Conservation (phyloP, 2,888 invertebrate species). For the Heterodera filipjevi region DNA sequence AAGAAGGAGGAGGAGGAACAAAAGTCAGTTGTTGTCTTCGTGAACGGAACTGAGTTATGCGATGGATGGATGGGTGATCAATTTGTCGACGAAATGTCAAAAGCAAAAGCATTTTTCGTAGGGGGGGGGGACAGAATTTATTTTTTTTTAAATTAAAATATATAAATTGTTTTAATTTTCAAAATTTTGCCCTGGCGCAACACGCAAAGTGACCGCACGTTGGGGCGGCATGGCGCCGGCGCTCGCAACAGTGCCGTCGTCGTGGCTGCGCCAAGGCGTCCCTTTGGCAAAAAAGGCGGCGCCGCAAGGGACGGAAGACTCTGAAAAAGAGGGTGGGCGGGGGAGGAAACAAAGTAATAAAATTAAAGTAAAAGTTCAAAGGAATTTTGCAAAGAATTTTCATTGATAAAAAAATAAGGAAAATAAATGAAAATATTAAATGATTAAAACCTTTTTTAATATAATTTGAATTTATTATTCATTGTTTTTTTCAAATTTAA, state of each 20-base stretch:
- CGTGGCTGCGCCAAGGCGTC: neutral
- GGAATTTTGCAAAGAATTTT: too few relatives aligned
- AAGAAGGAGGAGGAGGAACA: neutral
- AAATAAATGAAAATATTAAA: too few relatives aligned
- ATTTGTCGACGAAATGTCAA: neutral
- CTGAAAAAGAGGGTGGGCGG: neutral
- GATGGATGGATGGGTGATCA: neutral
- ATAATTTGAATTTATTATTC: too few relatives aligned
- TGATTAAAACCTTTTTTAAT: too few relatives aligned
- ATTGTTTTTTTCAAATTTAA: too few relatives aligned
- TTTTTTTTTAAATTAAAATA: neutral
- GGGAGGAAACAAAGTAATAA: too few relatives aligned
- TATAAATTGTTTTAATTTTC: neutral
- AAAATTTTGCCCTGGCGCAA: constrained; percentile 3
- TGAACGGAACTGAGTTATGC: neutral
- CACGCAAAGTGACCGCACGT: constrained; percentile 12
- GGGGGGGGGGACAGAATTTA: neutral
- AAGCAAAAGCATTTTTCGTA: neutral
- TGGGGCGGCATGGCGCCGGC: neutral
- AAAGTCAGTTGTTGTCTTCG: neutral
- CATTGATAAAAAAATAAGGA: too few relatives aligned
- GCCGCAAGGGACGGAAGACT: neutral
- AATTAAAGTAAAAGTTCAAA: too few relatives aligned
- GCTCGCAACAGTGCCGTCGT: too few relatives aligned
- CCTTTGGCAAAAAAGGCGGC: neutral